Evolutionary conservation across 2,797 vertebrate genomes (phyloP), one percentile per base, ranked within the genome.

Genomic region (Notolepis coatsorum): DNA sequence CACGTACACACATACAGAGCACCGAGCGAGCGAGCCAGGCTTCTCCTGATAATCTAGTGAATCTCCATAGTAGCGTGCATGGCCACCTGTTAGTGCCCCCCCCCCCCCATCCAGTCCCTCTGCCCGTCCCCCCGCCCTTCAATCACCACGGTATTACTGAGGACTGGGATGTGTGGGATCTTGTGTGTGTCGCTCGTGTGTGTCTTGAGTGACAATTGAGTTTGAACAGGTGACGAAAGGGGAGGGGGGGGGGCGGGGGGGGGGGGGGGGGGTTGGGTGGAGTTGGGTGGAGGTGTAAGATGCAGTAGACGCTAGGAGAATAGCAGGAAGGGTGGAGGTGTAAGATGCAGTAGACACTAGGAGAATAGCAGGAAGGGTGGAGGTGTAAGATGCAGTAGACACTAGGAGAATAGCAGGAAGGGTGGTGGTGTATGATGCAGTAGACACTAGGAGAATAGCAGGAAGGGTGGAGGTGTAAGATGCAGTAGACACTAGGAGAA

Each of bases 21-120:
- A 35, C 28, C 56, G 62, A 53, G 33, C 47, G 50, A 65, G 78
- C 47, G 71, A 65, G 70, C 68, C 63, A 69, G 73, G 64, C 46
- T 60, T 77, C 70, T 71, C 71, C 71, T 65, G 81, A 81, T 89
- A 89, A 91, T 92, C 88, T 85, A 79, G 77, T 85, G 83, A 82
- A 80, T 81, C 77, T 86, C 75, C 61, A 53, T 30, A 48, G 79
- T 82, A 84, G 81, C 84, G 87, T 88, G 88, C 83, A 78, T 77
- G 79, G 79, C 82, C 89, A 91, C 83, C 90, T 91, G 87, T 90
- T 90, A 77, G 80, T 78, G 73, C 74, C 77, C 76, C 72, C 76
- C 33, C 79, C 75, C 57, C 86, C 82, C 86, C 82, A 77, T 82
- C 81, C n/a, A n/a, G n/a, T n/a, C n/a, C n/a, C n/a, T n/a, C n/a